Evolutionary conservation across 1,140 invertebrate genomes (phyloP), one percentile per base, ranked within the genome.

Genomic region (Babylonia areolata): DNA sequence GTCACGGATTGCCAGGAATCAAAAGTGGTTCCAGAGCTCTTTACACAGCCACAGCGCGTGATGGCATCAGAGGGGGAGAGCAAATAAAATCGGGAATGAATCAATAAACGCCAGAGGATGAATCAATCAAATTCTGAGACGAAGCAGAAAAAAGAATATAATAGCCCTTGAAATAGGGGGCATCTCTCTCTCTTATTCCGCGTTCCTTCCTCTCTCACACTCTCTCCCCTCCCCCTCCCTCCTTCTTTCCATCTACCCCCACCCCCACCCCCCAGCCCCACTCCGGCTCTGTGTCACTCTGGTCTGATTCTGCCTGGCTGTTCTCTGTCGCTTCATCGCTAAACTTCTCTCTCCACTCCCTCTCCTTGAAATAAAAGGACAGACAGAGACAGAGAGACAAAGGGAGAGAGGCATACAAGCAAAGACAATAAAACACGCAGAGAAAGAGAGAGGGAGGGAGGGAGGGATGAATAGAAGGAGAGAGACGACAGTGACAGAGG

Each of bases 311-410:
- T n/a, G n/a, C n/a, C n/a, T n/a, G n/a, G n/a, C n/a, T n/a, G n/a
- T 31, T 75, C 71, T 35, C n/a, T 75, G 2, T 35, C 71, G 5
- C 71, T 75, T 31, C 31, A n/a, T 75, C 31, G 33, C 71, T 75
- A n/a, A 35, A n/a, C n/a, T 31, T 75, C 71, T 75, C 71, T 35
- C 71, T 75, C 71, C 71, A 9, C 71, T 31, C 71, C 35, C 71
- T 35, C 11, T 75, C 71, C 20, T 20, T 35, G 64, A 69, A 23
- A 69, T 9, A 69, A 23, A 69, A n/a, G 28, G 17, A 69, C 9
- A 69, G n/a, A 69, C 5, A 69, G 64, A 69, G 64, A 69, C 11
- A 69, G 64, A 69, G 64, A 69, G 64, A 69, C 9, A 69, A 5
- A 69, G 64, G 28, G 64, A 69, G 64, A 69, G 17, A 69, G 64